These are phyloP conservation scores for Podarcis lilfordi DNA, from an alignment of 2,797 vertebrate genomes.

Conservation along the genomic window DNA sequence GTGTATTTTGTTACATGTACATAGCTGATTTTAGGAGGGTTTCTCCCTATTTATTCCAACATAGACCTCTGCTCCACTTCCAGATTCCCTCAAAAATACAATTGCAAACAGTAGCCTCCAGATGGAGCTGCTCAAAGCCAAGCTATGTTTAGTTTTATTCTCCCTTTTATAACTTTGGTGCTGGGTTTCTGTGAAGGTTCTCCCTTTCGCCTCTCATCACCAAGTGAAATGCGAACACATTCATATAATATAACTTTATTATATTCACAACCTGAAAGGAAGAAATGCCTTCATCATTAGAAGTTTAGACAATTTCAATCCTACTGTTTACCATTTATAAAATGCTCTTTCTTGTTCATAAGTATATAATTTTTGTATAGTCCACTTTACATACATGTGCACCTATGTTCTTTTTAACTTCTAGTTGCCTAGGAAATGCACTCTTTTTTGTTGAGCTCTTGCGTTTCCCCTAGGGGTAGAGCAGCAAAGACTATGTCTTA, in stretches of 20 bases:
- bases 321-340: not conserved
- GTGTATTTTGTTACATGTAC: not conserved
- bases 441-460: too few relatives aligned
- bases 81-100: not conserved
- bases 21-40: not conserved
- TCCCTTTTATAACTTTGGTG: fast-evolving
- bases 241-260: not conserved
- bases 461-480: not conserved
- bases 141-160: not conserved
- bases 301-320: not conserved
- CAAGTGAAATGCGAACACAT: not conserved
- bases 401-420: not conserved
- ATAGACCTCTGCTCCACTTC: not conserved
- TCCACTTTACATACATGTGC: not conserved
- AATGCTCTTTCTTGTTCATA: not conserved
- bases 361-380: not conserved
- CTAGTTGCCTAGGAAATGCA: not conserved
- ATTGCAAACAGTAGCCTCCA: slow-evolving; percentile 51
- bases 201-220: not conserved
- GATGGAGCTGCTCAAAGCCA: slow-evolving; percentile 60
- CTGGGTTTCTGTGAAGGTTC: not conserved
- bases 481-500: not conserved
- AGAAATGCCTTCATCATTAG: not conserved
- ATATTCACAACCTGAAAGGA: not conserved
- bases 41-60: not conserved